Base-by-base conservation (phyloP, 1,140 invertebrate genomes). In the Vollenhovia emeryi region DNA sequence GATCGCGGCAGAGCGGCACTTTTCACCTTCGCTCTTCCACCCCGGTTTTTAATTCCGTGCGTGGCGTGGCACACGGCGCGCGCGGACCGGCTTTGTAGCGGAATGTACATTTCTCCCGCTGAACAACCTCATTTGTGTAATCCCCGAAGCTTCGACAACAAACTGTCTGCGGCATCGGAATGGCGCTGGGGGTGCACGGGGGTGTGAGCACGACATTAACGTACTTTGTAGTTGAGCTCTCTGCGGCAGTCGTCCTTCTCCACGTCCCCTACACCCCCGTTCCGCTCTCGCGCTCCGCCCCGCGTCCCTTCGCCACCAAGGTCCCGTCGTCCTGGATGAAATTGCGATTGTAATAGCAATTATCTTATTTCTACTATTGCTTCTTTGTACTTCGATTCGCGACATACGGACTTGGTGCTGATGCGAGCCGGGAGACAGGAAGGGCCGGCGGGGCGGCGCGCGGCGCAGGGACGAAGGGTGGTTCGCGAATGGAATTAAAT, bases 301-400 rank as follows among this genome's bases (percentile, higher is more conserved):
- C 64, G 50, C n/a, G 27, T 59, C 76, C 66, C 69, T 73, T 82
- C 78, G 48, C 60, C 43, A 60, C 55, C 24, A 64, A 59, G 43
- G 74, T 55, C 73, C 74, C 80, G 83, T 89, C 84, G 83, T 87
- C 36, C 88, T 66, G 78, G 83, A 89, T 87, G 87, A 91, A 92
- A 92, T 92, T 89, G 91, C 91, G 88, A 93, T 92, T 92, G 89
- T 93, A 92, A 92, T 90, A 91, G 91, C 91, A 93, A 93, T 93
- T 93, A 92, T 91, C 89, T 91, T 91, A 92, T 93, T 93, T 92
- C 90, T 87, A 88, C 87, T 91, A 89, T 90, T 84, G 85, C 83
- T 88, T 86, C 88, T 86, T 88, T 88, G 85, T 89, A 85, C 78
- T 90, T 90, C 89, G 88, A 89, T 89, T 89, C 85, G 85, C 88